A percentile compares a stretch with the other conserved stretches of the same genome.
Conservation (phyloP, 2,797 vertebrate genomes). For the Clarias fuscus region DNA sequence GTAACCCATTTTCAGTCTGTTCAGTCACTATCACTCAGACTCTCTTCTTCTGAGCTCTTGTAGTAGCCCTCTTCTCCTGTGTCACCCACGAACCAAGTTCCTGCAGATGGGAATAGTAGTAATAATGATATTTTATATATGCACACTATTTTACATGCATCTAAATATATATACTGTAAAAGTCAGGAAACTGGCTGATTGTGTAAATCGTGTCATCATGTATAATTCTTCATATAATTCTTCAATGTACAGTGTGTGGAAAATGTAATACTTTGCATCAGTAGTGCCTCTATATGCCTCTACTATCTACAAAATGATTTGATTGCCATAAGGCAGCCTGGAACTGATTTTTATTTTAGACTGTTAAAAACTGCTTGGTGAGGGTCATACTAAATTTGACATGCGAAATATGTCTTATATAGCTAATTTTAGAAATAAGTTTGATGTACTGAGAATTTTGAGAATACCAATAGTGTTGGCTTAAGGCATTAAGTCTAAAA, state of each 20-base stretch:
- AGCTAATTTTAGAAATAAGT: neutral
- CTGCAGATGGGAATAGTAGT: constrained; percentile 50
- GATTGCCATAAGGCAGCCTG: neutral
- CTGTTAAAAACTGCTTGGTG: neutral
- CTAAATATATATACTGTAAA: neutral
- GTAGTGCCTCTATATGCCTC: no score
- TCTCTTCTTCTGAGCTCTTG: constrained; percentile 55
- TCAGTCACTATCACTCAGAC: constrained; percentile 72
- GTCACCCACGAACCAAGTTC: constrained; percentile 58
- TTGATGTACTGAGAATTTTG: neutral
- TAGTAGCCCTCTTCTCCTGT: constrained; percentile 59
- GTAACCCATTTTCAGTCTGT: neutral
- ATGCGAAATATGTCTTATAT: neutral
- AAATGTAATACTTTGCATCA: neutral
- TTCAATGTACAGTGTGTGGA: neutral
- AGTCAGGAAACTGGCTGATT: neutral
- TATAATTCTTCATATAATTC: neutral
- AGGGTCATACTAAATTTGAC: neutral
- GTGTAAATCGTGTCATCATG: neutral
- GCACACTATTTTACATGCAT: neutral
- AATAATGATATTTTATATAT: neutral
- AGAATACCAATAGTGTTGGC: neutral
- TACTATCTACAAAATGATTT: neutral
- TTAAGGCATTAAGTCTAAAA: neutral
- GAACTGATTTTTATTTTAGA: neutral